These are phyloP conservation scores for Scyliorhinus canicula DNA, from an alignment of 2,797 vertebrate species.

Conservation along the genomic window DNA sequence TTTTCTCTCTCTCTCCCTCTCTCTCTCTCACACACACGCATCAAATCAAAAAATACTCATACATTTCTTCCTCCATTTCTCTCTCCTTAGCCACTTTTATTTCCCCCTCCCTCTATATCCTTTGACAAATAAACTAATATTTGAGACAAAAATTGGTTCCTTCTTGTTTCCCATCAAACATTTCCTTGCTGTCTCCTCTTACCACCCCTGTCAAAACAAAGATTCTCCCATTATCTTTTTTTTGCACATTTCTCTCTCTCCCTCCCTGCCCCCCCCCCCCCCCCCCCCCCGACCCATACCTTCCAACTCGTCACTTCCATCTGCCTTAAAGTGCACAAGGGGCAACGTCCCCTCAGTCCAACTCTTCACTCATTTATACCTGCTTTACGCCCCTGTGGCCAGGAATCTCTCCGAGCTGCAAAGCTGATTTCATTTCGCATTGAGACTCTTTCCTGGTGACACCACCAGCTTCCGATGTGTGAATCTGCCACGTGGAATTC, in stretches of 20 bases:
- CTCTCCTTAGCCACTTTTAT: background rate
- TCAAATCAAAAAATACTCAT: background rate
- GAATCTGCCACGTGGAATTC: background rate
- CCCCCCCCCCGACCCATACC: too few species aligned
- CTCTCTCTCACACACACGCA: background rate
- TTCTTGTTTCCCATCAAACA: background rate
- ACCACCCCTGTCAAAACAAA: background rate
- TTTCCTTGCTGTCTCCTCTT: background rate
- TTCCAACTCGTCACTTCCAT: background rate
- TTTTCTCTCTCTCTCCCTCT: background rate
- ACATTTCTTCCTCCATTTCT: background rate
- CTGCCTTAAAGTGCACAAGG: background rate
- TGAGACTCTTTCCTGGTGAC: background rate
- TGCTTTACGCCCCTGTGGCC: background rate
- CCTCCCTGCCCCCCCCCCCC: too few species aligned
- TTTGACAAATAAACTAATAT: background rate
- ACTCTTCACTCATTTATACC: background rate
- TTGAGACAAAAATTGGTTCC: background rate
- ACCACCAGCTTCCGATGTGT: background rate
- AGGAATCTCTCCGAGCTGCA: background rate
- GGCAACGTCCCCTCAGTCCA: background rate
- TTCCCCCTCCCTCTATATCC: background rate
- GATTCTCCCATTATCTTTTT: background rate
- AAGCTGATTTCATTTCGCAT: background rate
- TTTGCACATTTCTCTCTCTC: background rate